Base-by-base conservation (phyloP, 2,797 vertebrate genomes). In the Anguilla anguilla region DNA sequence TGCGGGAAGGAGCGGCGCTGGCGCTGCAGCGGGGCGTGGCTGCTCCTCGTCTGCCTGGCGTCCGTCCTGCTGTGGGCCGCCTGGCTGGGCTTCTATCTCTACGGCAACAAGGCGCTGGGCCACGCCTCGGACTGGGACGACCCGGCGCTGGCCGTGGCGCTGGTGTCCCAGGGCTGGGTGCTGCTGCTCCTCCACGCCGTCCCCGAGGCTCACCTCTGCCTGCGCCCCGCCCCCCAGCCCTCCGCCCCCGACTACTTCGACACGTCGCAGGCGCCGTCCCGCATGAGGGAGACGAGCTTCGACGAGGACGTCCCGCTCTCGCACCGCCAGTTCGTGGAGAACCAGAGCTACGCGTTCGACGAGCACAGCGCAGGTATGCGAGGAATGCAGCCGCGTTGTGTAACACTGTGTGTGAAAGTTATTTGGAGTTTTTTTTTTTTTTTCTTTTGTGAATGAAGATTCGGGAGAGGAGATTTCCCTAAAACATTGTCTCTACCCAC, bases 41-140 rank as follows among this genome's bases (percentile, higher is more conserved):
- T 99, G 90, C 94, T 99, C 90, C 89, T 97, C 88, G 97, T 98
- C 0, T 96, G 97, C 87, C 91, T 97, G 84, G 95, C 98, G 88
- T 98, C 98, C 0, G 83, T 97, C 92, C 94, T 99, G 86, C 96
- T 99, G 90, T 99, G 98, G 98, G 97, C 96, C 11, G 96, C 98
- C 90, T 99, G 98, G 98, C 95, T 98, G 94, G 97, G 97, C 91
- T 98, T 99, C 97, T 99, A 99, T 84, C 96, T 99, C 49, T 98
- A 97, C 0, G 98, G 97, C 57, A 99, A 98, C 0, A 86, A 91
- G 0, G 95, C 96, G 93, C 93, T 99, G 10, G 95, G 94, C 55
- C 96, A 92, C 69, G 95, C 94, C 67, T 97, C 98, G 0, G 92
- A 95, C 69, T 99, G 98, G 98, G 96, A 97, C 11, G 97, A 99